Conservation (phyloP, 2,888 invertebrate genomes). For the Schizaphis graminum region DNA sequence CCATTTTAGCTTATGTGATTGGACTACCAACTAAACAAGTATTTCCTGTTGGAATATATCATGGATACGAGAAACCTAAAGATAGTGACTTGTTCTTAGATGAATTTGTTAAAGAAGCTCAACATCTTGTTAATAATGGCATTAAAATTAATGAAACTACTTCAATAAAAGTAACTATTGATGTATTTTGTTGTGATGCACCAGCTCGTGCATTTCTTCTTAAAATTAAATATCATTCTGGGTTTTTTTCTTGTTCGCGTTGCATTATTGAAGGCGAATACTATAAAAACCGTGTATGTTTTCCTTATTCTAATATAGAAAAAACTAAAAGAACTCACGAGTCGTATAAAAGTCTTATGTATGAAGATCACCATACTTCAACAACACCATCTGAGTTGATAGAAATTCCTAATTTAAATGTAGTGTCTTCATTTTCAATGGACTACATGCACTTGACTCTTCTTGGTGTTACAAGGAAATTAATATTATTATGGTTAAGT, state of each 20-base stretch:
- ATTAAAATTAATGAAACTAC: conserved; percentile 54
- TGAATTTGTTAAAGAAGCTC: conserved; percentile 31
- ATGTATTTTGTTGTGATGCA: conserved; percentile 21
- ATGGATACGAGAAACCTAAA: conserved; percentile 1
- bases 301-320: conserved; percentile 11
- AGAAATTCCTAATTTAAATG: conserved; percentile 2
- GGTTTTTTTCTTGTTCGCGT: conserved; percentile 67
- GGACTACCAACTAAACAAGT: conserved; percentile 11
- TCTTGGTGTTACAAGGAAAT: conserved; percentile 6
- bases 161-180: neutral
- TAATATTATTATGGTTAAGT: conserved; percentile 5
- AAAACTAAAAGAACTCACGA: conserved; percentile 9
- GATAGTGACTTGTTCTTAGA: conserved; percentile 18
- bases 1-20: conserved; percentile 19
- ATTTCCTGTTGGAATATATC: conserved; percentile 27
- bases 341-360: neutral
- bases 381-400: neutral
- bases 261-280: conserved; percentile 21
- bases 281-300: conserved; percentile 25
- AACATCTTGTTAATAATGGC: conserved; percentile 28
- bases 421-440: conserved; percentile 5
- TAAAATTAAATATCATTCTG: conserved; percentile 68
- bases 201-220: conserved; percentile 25
- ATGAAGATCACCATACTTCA: neutral
- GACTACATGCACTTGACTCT: conserved; percentile 9